Evolutionary conservation across 1,140 invertebrate species (phyloP).

Genomic region (Drosophila bipectinata): DNA sequence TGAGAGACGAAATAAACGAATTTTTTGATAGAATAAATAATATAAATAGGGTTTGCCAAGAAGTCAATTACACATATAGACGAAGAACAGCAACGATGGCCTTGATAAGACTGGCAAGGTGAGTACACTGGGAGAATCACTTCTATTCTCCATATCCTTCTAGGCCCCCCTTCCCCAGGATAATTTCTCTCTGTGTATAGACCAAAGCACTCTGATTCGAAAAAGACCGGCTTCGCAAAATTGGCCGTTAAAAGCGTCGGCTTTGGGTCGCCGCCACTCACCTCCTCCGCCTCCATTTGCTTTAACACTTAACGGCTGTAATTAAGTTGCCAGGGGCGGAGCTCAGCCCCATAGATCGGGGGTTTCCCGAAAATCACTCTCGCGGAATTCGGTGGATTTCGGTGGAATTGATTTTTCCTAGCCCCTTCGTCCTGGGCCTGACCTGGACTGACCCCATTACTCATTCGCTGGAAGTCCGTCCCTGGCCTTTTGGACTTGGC

Average conservation of each 20-base stretch:
- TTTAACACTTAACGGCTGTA: conserved; percentile 40
- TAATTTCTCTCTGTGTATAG: neutral
- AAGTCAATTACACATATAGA: conserved; percentile 32
- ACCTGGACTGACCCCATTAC: conserved; percentile 34
- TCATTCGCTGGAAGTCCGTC: conserved; percentile 21
- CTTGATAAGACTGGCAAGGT: conserved; percentile 81
- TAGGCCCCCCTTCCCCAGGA: too few relatives aligned
- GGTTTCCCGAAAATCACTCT: conserved; percentile 1
- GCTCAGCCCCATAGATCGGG: neutral
- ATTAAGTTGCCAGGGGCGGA: conserved; percentile 43
- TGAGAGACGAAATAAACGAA: conserved; percentile 33
- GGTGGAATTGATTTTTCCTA: conserved; percentile 28
- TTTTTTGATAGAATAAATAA: conserved; percentile 56
- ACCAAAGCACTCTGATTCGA: neutral
- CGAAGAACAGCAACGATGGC: conserved; percentile 60
- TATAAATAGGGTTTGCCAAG: conserved; percentile 26
- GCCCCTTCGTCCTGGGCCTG: conserved; percentile 21
- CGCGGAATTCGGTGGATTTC: conserved; percentile 3
- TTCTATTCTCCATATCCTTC: too few relatives aligned
- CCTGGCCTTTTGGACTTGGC: conserved; percentile 40
- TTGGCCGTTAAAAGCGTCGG: conserved; percentile 22
- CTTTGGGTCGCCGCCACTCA: conserved; percentile 10
- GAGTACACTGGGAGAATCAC: conserved; percentile 8
- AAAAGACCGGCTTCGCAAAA: conserved; percentile 30
- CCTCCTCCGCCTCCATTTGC: conserved; percentile 27